A percentile compares a stretch with the other conserved stretches of the same genome.
Conservation (phyloP, 2,113 vertebrate genomes). For the Cyprinodon tularosa region DNA sequence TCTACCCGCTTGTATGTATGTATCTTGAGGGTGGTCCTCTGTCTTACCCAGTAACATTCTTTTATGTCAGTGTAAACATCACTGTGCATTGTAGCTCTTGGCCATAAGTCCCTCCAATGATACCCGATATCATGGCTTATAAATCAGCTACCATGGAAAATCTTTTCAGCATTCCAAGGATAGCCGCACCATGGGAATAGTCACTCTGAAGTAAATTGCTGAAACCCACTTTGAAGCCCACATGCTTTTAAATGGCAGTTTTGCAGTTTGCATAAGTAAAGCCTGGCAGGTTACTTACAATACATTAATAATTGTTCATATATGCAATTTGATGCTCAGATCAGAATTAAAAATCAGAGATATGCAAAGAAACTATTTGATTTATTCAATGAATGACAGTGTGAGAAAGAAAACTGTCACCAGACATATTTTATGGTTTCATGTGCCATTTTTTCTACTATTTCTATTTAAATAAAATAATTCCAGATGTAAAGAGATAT, state of each 20-base stretch:
- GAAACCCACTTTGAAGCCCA: slow-evolving; percentile 26
- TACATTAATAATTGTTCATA: slow-evolving; percentile 1
- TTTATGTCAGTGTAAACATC: slow-evolving; percentile 4
- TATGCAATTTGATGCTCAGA: not conserved
- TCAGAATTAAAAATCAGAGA: not conserved
- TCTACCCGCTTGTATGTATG: slow-evolving; percentile 16
- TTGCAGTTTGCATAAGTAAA: slow-evolving; percentile 20
- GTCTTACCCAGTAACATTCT: not conserved
- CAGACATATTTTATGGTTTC: not conserved
- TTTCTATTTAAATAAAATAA: not conserved
- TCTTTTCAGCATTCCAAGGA: slow-evolving; percentile 67
- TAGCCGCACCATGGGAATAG: slow-evolving; percentile 65
- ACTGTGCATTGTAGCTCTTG: slow-evolving; percentile 9
- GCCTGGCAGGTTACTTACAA: not conserved
- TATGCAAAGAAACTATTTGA: not conserved
- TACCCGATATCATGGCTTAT: slow-evolving; percentile 35
- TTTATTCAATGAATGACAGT: not conserved
- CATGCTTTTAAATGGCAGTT: slow-evolving; percentile 17
- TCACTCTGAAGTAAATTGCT: slow-evolving; percentile 37
- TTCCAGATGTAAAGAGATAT: not conserved
- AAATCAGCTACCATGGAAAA: slow-evolving; percentile 56
- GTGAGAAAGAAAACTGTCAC: slow-evolving; percentile 1
- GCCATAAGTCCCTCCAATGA: slow-evolving; percentile 17
- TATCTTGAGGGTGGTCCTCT: slow-evolving; percentile 18
- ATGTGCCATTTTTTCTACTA: not conserved